Evolutionary conservation across 2,888 invertebrate species (phyloP).

Genomic region (Drosophila pegasa): DNA sequence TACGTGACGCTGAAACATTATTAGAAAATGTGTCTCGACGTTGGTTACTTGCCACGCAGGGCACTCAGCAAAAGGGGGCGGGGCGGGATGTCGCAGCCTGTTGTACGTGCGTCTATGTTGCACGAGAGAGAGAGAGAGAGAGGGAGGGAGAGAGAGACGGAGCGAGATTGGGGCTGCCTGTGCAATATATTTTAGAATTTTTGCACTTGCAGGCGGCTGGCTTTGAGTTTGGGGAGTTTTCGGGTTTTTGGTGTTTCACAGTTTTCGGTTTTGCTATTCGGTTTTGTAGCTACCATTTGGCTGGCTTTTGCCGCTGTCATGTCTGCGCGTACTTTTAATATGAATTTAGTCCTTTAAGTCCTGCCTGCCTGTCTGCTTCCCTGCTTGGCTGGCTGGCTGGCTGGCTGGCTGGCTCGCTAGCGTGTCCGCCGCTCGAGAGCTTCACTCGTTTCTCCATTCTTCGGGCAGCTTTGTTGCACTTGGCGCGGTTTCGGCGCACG

Average conservation of each 20-base stretch:
- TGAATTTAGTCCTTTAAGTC: conserved; percentile 81
- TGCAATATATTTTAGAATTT: conserved; percentile 76
- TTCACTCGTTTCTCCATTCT: conserved; percentile 14
- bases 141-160: background rate
- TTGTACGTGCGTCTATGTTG: conserved; percentile 68
- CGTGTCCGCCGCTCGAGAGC: conserved; percentile 6
- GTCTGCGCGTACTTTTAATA: conserved; percentile 78
- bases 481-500: conserved; percentile 65
- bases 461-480: conserved; percentile 56
- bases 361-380: conserved; percentile 41
- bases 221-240: conserved; percentile 18
- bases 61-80: conserved; percentile 15
- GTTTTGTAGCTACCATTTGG: conserved; percentile 33
- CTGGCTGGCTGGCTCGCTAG: conserved; percentile 6
- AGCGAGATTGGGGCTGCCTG: conserved; percentile 14
- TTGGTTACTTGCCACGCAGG: conserved; percentile 60
- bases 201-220: conserved; percentile 52
- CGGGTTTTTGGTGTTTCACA: conserved; percentile 12
- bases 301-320: conserved; percentile 66
- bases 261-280: conserved; percentile 36
- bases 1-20: conserved; percentile 81
- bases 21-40: conserved; percentile 81
- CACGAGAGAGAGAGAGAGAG: background rate
- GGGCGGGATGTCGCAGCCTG: conserved; percentile 1
- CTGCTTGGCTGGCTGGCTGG: conserved; percentile 4